A percentile compares a stretch with the other conserved stretches of the same genome.
phyloP scores from a whole-genome alignment of 2,113 vertebrate genomes.

The Sprattus sprattus region DNA sequence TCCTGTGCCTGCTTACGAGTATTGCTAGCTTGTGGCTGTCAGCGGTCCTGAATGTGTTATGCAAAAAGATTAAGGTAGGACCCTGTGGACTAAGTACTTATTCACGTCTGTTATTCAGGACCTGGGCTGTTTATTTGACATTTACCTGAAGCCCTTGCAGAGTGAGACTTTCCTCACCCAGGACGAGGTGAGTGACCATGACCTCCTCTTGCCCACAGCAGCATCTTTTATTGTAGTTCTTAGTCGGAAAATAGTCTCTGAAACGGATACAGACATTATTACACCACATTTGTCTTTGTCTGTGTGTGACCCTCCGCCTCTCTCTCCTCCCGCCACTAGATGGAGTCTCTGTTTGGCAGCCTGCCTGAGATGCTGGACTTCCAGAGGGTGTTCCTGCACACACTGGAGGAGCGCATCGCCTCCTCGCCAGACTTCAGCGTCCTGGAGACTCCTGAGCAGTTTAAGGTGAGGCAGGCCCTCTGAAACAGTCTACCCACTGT shows the following conservation, averaged over 20 bases:
- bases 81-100: not conserved
- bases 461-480: slow-evolving; percentile 67
- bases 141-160: slow-evolving; percentile 92
- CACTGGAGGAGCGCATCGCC: slow-evolving; percentile 81
- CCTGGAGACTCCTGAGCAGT: slow-evolving; percentile 79
- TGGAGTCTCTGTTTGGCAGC: slow-evolving; percentile 87
- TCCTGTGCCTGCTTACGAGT: not conserved
- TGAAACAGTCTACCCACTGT: not conserved
- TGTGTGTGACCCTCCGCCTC: not conserved
- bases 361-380: slow-evolving; percentile 88
- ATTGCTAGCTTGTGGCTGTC: not conserved
- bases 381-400: slow-evolving; percentile 86
- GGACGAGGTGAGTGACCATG: slow-evolving; percentile 79
- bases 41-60: not conserved
- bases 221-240: not conserved
- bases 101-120: slow-evolving; percentile 70
- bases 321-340: slow-evolving; percentile 59
- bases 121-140: slow-evolving; percentile 83
- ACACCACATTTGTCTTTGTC: not conserved
- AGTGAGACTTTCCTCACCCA: slow-evolving; percentile 87
- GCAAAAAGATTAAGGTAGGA: not conserved
- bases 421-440: slow-evolving; percentile 77
- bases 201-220: not conserved
- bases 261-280: not conserved
- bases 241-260: not conserved